Evolutionary conservation across 2,113 vertebrate species (phyloP), one percentile per base, ranked within the genome.

Genomic region (Mustela nigripes): DNA sequence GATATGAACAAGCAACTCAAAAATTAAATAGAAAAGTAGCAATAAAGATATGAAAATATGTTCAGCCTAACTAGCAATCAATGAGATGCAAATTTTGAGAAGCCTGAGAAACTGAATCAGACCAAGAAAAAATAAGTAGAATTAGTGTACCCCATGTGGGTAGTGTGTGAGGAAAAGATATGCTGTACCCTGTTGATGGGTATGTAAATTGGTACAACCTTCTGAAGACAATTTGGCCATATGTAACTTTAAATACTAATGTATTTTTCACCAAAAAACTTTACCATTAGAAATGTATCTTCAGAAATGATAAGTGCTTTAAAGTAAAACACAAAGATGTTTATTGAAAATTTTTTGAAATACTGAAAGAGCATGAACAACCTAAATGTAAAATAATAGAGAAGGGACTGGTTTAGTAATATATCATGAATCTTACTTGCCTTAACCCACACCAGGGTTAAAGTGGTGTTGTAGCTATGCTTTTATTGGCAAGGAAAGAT

Each of bases 191-290:
- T 71, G 5, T n/a, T 84, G 12, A 19, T 56, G 10, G 36, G 11
- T 73, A 36, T 80, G 42, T 36, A 42, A 71, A 94, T 24, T 79
- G 45, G 36, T 53, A 28, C 63, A 73, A 53, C n/a, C 92, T 63
- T 90, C 50, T 94, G 24, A 50, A 81, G 76, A 97, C 42, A 53
- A 78, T 56, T 90, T 93, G 74, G 11, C 36, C 39, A 28, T 60
- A 79, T 16, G 16, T 73, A 78, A 78, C 45, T 86, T 90, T 42
- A 91, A 93, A 91, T 90, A 31, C 60, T 22, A 89, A 33, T 2
- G 2, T 97, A 94, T 36, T 21, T 95, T 97, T 87, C 45, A 67
- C 45, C 26, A 83, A 76, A 56, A 82, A 88, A 67, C 67, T 73
- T 53, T 67, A 45, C 12, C 65, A 73, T 50, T 71, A 56, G 12